A percentile compares a stretch with the other conserved stretches of the same genome.
phyloP scores from a whole-genome alignment of 1,140 invertebrate genomes.

The Harpegnathos saltator region DNA sequence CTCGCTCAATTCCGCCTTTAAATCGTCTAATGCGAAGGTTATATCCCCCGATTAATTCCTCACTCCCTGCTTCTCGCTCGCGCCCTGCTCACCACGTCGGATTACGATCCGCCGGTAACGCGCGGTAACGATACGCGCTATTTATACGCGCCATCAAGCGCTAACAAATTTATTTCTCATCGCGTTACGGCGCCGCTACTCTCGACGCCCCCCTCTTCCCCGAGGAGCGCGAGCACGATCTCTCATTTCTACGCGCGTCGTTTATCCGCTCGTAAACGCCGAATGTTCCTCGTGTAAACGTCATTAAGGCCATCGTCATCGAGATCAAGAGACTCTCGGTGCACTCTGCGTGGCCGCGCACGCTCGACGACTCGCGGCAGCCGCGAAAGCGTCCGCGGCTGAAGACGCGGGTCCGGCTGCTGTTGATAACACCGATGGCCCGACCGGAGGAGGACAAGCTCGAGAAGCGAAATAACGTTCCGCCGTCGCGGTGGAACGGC shows the following conservation, averaged over 20 bases:
- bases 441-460: neutral
- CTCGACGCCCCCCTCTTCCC: slow-evolving; percentile 5
- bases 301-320: slow-evolving; percentile 28
- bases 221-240: neutral
- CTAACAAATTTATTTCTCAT: slow-evolving; percentile 47
- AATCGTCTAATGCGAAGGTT: neutral
- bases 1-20: neutral
- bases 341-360: neutral
- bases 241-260: slow-evolving; percentile 11
- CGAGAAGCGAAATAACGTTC: neutral
- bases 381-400: neutral
- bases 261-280: slow-evolving; percentile 44
- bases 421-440: slow-evolving; percentile 7
- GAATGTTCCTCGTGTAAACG: slow-evolving; percentile 44
- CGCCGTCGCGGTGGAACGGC: too few species aligned
- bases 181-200: neutral
- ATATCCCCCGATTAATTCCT: slow-evolving; percentile 5
- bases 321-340: slow-evolving; percentile 40
- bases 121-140: neutral
- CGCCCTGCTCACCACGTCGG: neutral
- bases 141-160: slow-evolving; percentile 7
- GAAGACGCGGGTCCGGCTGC: neutral
- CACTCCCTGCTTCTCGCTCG: too few species aligned
- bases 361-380: neutral
- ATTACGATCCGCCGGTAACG: slow-evolving; percentile 5